A percentile compares a stretch with the other conserved stretches of the same genome.
Conservation (phyloP, 2,113 vertebrate genomes). For the Saccopteryx bilineata region DNA sequence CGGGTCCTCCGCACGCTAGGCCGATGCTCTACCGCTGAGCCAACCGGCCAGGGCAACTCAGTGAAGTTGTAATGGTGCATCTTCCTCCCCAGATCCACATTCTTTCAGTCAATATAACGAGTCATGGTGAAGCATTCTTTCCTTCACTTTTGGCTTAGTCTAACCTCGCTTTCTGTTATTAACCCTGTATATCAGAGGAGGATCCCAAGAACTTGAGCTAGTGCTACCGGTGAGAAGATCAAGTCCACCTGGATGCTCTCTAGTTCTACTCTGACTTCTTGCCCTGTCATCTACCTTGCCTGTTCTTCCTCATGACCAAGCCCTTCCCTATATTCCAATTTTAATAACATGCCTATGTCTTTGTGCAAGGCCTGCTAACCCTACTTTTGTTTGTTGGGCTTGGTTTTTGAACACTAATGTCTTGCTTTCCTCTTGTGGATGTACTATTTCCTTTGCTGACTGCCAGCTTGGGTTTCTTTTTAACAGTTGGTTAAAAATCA, state of each 20-base stretch:
- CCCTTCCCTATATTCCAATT: background rate
- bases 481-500: background rate
- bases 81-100: background rate
- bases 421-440: background rate
- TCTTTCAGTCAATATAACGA: background rate
- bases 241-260: background rate
- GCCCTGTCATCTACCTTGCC: background rate
- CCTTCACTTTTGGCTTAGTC: background rate
- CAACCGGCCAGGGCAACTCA: no score
- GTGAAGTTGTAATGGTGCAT: background rate
- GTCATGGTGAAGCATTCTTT: background rate
- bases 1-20: no score
- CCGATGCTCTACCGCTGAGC: no score
- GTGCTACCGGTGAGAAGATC: background rate
- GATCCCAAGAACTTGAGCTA: background rate
- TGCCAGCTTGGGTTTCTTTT: background rate
- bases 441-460: background rate
- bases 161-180: background rate
- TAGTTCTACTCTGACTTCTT: background rate
- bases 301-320: background rate
- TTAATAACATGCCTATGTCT: background rate
- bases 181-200: background rate
- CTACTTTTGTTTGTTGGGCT: background rate
- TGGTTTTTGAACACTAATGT: background rate
- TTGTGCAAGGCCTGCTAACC: background rate